Evolutionary conservation across 2,888 invertebrate genomes (phyloP).

Genomic region (Tenthredo livida): DNA sequence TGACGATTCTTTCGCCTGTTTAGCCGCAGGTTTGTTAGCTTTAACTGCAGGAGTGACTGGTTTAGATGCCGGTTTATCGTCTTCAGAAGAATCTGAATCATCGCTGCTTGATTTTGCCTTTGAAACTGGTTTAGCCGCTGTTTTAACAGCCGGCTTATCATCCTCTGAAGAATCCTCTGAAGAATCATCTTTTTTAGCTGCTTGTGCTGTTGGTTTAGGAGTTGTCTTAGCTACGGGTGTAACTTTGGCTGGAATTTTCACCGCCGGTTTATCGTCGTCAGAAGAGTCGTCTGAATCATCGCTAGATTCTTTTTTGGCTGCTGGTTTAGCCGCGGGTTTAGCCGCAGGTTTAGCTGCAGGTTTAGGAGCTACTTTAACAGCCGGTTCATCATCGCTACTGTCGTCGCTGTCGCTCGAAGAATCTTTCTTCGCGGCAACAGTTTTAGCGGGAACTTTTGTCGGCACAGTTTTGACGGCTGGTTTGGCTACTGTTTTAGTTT

Average conservation of each 20-base stretch:
- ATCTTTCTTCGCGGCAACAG: constrained; percentile 58
- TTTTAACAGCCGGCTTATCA: constrained; percentile 65
- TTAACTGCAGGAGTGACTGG: constrained; percentile 54
- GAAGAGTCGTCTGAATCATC: constrained; percentile 73
- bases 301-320: constrained; percentile 71
- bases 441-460: background rate
- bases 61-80: constrained; percentile 59
- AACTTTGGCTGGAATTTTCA: constrained; percentile 61
- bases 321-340: constrained; percentile 55
- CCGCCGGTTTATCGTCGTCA: constrained; percentile 72
- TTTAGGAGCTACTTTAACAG: constrained; percentile 48
- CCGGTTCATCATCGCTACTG: constrained; percentile 60
- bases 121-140: constrained; percentile 61
- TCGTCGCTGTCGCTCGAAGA: constrained; percentile 64
- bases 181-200: constrained; percentile 70
- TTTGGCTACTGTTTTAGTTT: constrained; percentile 57
- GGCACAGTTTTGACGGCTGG: constrained; percentile 52
- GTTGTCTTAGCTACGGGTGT: constrained; percentile 36
- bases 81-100: constrained; percentile 69
- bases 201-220: constrained; percentile 57
- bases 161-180: constrained; percentile 75
- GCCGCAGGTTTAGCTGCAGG: constrained; percentile 53
- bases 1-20: constrained; percentile 56
- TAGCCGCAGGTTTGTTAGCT: constrained; percentile 55
- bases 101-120: constrained; percentile 64